A percentile compares a stretch with the other conserved stretches of the same genome.
Conservation (phyloP, 2,888 invertebrate species). For the Trachelus troglodyta region DNA sequence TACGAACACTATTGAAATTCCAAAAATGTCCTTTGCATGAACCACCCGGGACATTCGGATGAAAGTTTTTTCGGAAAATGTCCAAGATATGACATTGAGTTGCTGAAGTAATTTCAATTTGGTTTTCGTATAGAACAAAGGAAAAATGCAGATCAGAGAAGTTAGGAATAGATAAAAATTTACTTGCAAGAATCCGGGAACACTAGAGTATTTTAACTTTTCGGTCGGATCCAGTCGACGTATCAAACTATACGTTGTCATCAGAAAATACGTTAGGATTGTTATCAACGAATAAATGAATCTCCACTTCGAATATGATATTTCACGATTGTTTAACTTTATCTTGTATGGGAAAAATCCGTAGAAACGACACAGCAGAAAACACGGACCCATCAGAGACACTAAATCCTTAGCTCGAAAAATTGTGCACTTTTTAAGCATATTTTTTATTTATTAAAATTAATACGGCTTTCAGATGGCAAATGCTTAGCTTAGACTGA, state of each 20-base stretch:
- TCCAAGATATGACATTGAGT: constrained; percentile 27
- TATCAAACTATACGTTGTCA: constrained; percentile 4
- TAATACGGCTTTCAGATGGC: not conserved
- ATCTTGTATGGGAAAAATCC: constrained; percentile 47
- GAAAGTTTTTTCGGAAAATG: constrained; percentile 32
- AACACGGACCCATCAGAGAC: constrained; percentile 40
- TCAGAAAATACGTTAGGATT: constrained; percentile 9
- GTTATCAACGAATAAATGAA: constrained; percentile 31
- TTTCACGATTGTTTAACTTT: not conserved
- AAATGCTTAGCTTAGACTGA: not conserved
- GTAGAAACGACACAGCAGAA: constrained; percentile 29
- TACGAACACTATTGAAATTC: constrained; percentile 31
- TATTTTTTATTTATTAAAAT: not conserved
- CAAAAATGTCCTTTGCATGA: constrained; percentile 39
- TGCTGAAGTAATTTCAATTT: constrained; percentile 35
- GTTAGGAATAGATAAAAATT: constrained; percentile 38
- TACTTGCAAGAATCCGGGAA: constrained; percentile 42
- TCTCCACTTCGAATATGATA: constrained; percentile 28
- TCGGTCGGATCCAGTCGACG: constrained; percentile 33
- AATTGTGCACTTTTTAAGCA: constrained; percentile 29
- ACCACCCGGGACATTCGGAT: constrained; percentile 29
- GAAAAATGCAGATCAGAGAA: constrained; percentile 22
- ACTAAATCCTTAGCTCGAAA: constrained; percentile 38
- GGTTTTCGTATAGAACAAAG: constrained; percentile 26
- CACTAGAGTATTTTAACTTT: constrained; percentile 25